Conservation (phyloP, 1,140 invertebrate species). For the Oscheius sp. region DNA sequence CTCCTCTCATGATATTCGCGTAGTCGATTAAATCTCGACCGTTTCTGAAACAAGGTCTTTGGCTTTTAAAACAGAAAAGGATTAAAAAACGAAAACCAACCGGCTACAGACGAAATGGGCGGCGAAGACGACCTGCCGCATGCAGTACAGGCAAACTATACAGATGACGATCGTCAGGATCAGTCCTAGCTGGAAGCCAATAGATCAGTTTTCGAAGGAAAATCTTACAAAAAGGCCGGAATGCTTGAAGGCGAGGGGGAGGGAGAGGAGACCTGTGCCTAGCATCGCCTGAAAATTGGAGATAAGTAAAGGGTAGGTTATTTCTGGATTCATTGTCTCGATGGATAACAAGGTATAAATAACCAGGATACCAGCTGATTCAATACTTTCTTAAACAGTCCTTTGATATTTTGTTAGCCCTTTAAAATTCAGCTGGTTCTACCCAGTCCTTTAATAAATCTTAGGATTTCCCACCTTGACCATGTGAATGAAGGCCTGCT, state of each 20-base stretch:
- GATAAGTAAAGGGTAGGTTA: too few species aligned
- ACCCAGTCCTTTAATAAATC: not conserved
- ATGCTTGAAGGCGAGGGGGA: slow-evolving; percentile 58
- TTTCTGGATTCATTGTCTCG: too few species aligned
- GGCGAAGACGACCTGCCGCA: slow-evolving; percentile 50
- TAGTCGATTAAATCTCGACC: slow-evolving; percentile 58
- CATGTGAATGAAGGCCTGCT: slow-evolving; percentile 55
- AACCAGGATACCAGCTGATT: too few species aligned
- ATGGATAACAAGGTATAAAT: too few species aligned
- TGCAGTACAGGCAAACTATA: slow-evolving; percentile 53
- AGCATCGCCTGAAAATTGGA: slow-evolving; percentile 52
- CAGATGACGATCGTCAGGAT: slow-evolving; percentile 55
- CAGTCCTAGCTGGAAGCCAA: slow-evolving; percentile 55
- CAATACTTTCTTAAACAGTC: too few species aligned
- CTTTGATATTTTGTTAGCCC: too few species aligned
- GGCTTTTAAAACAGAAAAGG: too few species aligned
- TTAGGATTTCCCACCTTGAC: slow-evolving; percentile 47
- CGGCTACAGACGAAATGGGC: slow-evolving; percentile 50
- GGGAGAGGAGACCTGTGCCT: slow-evolving; percentile 56
- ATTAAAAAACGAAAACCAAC: slow-evolving; percentile 11
- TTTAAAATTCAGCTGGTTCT: too few species aligned
- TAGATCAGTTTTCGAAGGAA: not conserved
- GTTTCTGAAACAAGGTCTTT: slow-evolving; percentile 54
- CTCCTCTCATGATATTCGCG: slow-evolving; percentile 54
- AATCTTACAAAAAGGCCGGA: slow-evolving; percentile 54